These are phyloP conservation scores for Gymnosoma rotundatum DNA, from an alignment of 2,888 invertebrate genomes.

Conservation along the genomic window DNA sequence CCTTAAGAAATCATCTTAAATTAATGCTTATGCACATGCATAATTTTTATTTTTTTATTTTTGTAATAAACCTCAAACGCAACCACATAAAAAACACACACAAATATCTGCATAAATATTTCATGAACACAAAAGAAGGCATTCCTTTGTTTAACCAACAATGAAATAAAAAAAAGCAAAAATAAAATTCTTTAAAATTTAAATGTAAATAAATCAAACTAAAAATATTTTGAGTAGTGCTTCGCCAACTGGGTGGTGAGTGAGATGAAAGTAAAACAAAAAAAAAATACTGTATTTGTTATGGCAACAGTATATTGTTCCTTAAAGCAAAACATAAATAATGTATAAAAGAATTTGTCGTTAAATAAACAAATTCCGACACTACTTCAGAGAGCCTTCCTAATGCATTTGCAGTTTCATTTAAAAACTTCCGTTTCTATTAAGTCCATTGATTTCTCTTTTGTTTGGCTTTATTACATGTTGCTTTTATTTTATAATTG, in stretches of 20 bases:
- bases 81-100: slow-evolving; percentile 37
- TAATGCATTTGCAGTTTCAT: slow-evolving; percentile 17
- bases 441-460: slow-evolving; percentile 23
- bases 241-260: too few species aligned
- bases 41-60: background rate
- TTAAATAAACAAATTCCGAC: slow-evolving; percentile 30
- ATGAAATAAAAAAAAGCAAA: too few species aligned
- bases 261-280: too few species aligned
- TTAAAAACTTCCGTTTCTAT: slow-evolving; percentile 60
- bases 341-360: background rate
- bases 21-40: background rate
- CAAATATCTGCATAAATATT: background rate
- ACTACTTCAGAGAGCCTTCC: background rate
- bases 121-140: background rate
- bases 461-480: slow-evolving; percentile 19
- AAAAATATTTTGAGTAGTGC: too few species aligned
- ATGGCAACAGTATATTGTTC: too few species aligned
- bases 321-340: background rate
- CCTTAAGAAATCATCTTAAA: too few species aligned
- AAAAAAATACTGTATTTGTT: too few species aligned
- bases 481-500: slow-evolving; percentile 41
- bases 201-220: too few species aligned
- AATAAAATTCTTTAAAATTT: background rate
- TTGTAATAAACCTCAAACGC: slow-evolving; percentile 4
- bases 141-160: slow-evolving; percentile 8